Percentiles rank a stretch among this genome's conserved stretches.
Conservation (phyloP, 2,113 vertebrate species). For the Gulo gulo region DNA sequence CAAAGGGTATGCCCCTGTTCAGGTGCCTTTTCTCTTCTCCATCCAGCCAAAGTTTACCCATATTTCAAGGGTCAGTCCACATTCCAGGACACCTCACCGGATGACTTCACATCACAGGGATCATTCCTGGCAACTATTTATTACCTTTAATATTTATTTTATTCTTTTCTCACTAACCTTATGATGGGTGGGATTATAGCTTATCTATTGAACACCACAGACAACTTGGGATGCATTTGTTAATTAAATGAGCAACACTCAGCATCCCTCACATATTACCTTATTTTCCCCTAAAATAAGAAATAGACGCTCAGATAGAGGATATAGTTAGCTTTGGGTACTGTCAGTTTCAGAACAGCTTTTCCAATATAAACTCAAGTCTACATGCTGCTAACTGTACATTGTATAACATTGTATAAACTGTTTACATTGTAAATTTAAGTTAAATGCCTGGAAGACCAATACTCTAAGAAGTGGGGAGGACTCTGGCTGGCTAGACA, state of each 20-base stretch:
- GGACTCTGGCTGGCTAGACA: not conserved
- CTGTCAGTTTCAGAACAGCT: not conserved
- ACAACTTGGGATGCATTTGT: not conserved
- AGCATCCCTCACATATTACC: not conserved
- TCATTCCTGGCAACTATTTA: not conserved
- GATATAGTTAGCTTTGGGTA: not conserved
- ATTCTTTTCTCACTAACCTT: not conserved
- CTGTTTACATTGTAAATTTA: not conserved
- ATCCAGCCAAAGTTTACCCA: not conserved
- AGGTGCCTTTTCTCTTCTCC: not conserved
- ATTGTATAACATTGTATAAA: not conserved
- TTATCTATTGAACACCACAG: not conserved
- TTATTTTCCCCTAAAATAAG: not conserved
- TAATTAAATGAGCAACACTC: not conserved
- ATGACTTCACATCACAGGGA: not conserved
- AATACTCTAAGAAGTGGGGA: not conserved
- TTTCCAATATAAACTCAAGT: not conserved
- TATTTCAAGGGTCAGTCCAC: not conserved
- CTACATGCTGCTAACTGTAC: not conserved
- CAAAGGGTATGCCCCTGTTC: not conserved
- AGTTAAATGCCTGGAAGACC: not conserved
- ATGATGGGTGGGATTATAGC: not conserved
- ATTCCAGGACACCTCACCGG: not conserved
- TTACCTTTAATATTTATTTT: not conserved
- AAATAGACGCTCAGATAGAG: not conserved